Base-by-base conservation (phyloP, 2,888 invertebrate genomes). In the Neoitamus cyanurus region DNA sequence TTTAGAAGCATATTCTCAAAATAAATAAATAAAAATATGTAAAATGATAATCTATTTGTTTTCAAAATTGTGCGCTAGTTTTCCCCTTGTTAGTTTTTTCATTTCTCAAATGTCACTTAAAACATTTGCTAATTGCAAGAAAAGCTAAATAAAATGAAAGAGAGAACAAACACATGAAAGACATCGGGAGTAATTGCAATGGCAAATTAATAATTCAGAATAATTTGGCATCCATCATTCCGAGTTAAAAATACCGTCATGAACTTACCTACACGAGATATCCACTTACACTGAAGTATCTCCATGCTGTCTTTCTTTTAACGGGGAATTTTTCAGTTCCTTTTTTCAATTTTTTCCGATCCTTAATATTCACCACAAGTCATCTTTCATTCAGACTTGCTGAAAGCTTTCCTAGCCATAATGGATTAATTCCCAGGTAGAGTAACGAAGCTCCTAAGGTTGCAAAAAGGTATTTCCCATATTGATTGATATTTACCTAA, bases 401-500 rank as follows among this genome's bases (percentile, higher is more conserved):
- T 78, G 31, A 78, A 9, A 78, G 78, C 78, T 15, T 42, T 30
- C 31, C 15, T 30, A 78, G 9, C 30, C 48, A 58, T 78, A 78
- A 78, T 78, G 48, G 78, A 78, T 78, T 78, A 78, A 78, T 78
- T 77, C 78, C 78, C 78, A 46, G 78, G 48, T 4, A 48, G 31
- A 31, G 48, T 25, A 78, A 5, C 48, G 58, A 28, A 9, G 3
- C 75, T 75, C 34, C 75, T 46, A 37, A 42, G 28, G 75, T 42
- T 75, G 11, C 75, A 46, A 42, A 75, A 37, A 42, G 48, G 25
- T 78, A 46, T 58, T 78, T 42, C 48, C 78, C 20, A 78, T 78
- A 78, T 78, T 78, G 48, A 78, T 78, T 78, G 78, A 58, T 48
- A 78, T 78, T 78, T 78, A 48, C 78, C 78, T 78, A 78, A 78